Evolutionary conservation across 2,888 invertebrate species (phyloP), one percentile per base, ranked within the genome.

Genomic region (Nudaria mundana): DNA sequence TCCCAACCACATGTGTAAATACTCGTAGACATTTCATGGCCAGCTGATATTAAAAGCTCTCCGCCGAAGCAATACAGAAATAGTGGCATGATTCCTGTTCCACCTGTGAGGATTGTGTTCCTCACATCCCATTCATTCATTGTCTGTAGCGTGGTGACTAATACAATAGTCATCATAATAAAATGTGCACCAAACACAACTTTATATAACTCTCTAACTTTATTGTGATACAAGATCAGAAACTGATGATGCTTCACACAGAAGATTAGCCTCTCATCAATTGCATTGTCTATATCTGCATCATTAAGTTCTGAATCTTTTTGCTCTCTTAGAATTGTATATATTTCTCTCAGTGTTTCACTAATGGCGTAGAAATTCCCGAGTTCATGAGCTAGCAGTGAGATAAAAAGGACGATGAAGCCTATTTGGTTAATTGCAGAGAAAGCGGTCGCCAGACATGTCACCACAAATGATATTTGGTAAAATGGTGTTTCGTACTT

Each of bases 1-100:
- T 80, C 74, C 80, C 80, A 80, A 1, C 76, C 76, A 32, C 76
- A 71, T 3, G 53, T 51, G 33, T 80, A 79, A 15, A 66, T 42
- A 11, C 74, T 64, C 2, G 34, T 20, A 0, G 71, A 62, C 75
- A 77, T 69, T 14, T 69, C 60, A 6, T 36, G 14, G 2, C 68
- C 65, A 7, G 79, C 78, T 1, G 64, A 58, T 43, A 75, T 67
- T 20, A 80, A 48, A 44, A 77, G 40, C 41, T 79, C 79, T 0
- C 80, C 80, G 0, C 80, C 80, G 24, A 79, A 80, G 48, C 80
- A 80, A 44, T 80, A 80, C 20, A 80, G 59, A 30, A 77, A 65
- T 43, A 80, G 44, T 0, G 80, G 80, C 56, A 74, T 58, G 6
- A 71, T 64, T 5, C 71, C 78, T 0, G 79, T 76, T 1, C 60